phyloP scores from a whole-genome alignment of 2,113 vertebrate species.

The Chaetorhynchus papuensis region DNA sequence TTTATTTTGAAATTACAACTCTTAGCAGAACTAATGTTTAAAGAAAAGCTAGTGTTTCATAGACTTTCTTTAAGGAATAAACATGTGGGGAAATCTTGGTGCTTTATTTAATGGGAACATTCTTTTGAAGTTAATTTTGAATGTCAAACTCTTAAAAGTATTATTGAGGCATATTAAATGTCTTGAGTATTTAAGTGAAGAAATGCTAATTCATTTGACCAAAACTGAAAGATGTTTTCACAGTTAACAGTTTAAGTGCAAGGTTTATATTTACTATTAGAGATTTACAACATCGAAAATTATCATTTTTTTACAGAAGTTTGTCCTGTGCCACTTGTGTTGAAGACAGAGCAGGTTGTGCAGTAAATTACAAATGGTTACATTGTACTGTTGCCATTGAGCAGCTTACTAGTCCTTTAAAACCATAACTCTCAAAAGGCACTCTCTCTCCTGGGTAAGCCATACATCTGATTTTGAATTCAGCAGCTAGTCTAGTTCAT shows the following conservation, averaged over 20 bases:
- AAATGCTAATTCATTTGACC: not conserved
- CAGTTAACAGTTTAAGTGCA: not conserved
- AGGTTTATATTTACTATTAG: not conserved
- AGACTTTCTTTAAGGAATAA: conserved; percentile 48
- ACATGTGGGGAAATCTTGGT: conserved; percentile 3
- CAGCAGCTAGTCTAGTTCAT: not conserved
- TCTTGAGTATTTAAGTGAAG: not conserved
- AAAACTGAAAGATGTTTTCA: not conserved
- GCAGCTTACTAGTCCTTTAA: not conserved
- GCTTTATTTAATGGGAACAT: not conserved
- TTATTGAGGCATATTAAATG: conserved; percentile 3
- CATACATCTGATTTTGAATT: not conserved
- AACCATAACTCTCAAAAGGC: not conserved
- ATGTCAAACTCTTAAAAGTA: not conserved
- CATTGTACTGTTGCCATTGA: not conserved
- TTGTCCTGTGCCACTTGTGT: not conserved
- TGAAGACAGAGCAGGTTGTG: not conserved
- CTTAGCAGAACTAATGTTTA: conserved; percentile 21
- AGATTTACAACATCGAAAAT: not conserved
- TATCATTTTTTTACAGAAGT: not conserved
- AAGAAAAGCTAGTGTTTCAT: not conserved
- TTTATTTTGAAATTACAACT: conserved; percentile 35
- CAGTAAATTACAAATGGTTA: not conserved
- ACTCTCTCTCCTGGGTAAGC: not conserved
- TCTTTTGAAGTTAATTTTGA: conserved; percentile 19